phyloP scores from a whole-genome alignment of 2,797 vertebrate species.

The Anisognathus igniventris region DNA sequence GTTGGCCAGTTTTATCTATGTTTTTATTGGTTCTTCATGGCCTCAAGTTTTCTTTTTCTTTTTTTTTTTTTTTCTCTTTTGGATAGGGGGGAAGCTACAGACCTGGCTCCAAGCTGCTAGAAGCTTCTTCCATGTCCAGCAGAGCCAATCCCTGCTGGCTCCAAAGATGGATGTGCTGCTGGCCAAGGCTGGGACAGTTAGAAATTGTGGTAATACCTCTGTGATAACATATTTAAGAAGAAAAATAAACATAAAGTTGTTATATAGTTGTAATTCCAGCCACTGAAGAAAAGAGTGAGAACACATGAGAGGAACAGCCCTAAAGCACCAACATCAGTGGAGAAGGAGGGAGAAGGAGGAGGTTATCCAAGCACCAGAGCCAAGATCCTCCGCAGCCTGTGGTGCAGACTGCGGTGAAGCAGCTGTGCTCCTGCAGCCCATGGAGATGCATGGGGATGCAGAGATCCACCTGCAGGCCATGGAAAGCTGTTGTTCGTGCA shows the following conservation, averaged over 20 bases:
- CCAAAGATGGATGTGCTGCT: not conserved
- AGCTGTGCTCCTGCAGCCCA: not conserved
- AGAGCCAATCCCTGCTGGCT: not conserved
- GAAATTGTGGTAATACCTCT: not conserved
- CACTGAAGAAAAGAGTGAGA: not conserved
- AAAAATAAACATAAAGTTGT: not conserved
- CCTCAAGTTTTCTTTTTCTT: not conserved
- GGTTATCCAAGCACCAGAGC: too few species aligned
- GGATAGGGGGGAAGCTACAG: rapidly evolving
- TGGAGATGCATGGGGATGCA: not conserved
- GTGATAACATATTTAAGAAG: not conserved
- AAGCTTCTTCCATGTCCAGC: not conserved
- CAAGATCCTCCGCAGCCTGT: not conserved
- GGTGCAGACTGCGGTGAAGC: not conserved
- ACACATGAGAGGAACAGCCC: rapidly evolving
- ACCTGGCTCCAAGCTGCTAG: not conserved
- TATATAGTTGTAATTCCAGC: rapidly evolving
- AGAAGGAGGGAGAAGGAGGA: not conserved
- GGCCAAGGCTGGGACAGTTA: not conserved
- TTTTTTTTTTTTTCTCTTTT: too few species aligned
- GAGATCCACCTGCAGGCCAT: rapidly evolving
- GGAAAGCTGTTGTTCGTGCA: rapidly evolving
- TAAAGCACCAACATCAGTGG: too few species aligned
- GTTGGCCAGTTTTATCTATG: not conserved
- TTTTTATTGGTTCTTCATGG: not conserved